phyloP scores from a whole-genome alignment of 2,113 vertebrate genomes.

The Ciconia maguari region DNA sequence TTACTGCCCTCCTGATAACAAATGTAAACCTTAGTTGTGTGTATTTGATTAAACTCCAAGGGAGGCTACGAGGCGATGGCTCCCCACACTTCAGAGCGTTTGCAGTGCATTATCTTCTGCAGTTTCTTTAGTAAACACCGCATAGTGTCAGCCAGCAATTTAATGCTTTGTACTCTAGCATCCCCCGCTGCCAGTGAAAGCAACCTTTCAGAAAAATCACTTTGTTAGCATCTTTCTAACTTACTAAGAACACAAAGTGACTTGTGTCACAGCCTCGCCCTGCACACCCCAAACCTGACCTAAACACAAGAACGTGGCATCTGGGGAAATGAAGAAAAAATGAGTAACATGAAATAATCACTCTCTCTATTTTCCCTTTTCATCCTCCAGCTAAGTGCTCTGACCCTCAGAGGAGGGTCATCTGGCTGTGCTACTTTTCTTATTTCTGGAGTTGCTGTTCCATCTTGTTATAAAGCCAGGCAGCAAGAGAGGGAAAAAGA shows the following conservation, averaged over 20 bases:
- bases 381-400: not conserved
- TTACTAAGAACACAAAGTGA: slow-evolving; percentile 27
- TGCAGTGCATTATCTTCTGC: not conserved
- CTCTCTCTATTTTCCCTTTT: not conserved
- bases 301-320: rapidly evolving
- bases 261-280: not conserved
- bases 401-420: not conserved
- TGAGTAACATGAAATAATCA: not conserved
- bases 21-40: not conserved
- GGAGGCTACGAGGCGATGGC: not conserved
- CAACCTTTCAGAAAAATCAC: slow-evolving; percentile 21
- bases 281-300: not conserved
- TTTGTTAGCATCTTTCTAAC: slow-evolving; percentile 1
- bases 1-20: not conserved
- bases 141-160: not conserved
- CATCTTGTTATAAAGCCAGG: not conserved
- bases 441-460: not conserved
- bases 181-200: slow-evolving; percentile 11
- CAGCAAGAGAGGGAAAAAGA: not conserved
- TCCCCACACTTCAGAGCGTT: not conserved
- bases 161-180: slow-evolving; percentile 24
- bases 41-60: slow-evolving; percentile 24
- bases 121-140: slow-evolving; percentile 1
- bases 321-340: not conserved
- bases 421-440: not conserved